A percentile compares a stretch with the other conserved stretches of the same genome.
These are phyloP conservation scores for Leptinotarsa peninsularis DNA, from an alignment of 2,888 invertebrate species.

Conservation along the genomic window DNA sequence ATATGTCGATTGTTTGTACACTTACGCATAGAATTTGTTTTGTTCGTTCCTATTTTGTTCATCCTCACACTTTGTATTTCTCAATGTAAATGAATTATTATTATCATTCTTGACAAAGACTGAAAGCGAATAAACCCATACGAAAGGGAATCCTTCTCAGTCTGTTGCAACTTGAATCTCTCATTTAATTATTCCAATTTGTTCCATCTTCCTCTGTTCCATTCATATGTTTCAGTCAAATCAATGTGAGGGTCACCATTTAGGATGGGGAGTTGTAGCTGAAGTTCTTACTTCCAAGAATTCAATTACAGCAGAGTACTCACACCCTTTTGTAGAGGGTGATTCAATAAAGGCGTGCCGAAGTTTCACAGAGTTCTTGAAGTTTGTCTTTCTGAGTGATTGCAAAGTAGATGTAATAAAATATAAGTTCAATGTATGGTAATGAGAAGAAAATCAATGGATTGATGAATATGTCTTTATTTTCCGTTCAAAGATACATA, in stretches of 20 bases:
- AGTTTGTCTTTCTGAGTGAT: neutral
- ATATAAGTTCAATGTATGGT: too few relatives aligned
- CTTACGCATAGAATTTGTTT: too few relatives aligned
- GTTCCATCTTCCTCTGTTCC: slow-evolving; percentile 19
- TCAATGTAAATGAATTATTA: too few relatives aligned
- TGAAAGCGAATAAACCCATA: neutral
- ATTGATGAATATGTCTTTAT: too few relatives aligned
- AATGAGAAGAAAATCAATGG: too few relatives aligned
- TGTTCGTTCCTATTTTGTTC: too few relatives aligned
- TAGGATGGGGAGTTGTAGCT: slow-evolving; percentile 17
- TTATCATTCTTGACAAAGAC: neutral
- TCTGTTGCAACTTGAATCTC: slow-evolving; percentile 18
- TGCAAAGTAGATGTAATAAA: too few relatives aligned
- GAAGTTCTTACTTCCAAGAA: slow-evolving; percentile 21
- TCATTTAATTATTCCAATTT: slow-evolving; percentile 16
- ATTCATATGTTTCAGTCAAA: slow-evolving; percentile 17
- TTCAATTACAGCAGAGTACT: slow-evolving; percentile 16
- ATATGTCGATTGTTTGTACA: too few relatives aligned
- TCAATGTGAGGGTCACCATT: slow-evolving; percentile 19
- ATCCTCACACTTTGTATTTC: too few relatives aligned
- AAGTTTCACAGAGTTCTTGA: neutral
- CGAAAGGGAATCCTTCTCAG: neutral
- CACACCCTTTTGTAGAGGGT: slow-evolving; percentile 20
- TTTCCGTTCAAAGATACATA: too few relatives aligned
- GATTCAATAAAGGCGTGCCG: neutral